Percentiles rank a stretch among this genome's conserved stretches.
phyloP scores from a whole-genome alignment of 2,113 vertebrate genomes.

The Entelurus aequoreus region DNA sequence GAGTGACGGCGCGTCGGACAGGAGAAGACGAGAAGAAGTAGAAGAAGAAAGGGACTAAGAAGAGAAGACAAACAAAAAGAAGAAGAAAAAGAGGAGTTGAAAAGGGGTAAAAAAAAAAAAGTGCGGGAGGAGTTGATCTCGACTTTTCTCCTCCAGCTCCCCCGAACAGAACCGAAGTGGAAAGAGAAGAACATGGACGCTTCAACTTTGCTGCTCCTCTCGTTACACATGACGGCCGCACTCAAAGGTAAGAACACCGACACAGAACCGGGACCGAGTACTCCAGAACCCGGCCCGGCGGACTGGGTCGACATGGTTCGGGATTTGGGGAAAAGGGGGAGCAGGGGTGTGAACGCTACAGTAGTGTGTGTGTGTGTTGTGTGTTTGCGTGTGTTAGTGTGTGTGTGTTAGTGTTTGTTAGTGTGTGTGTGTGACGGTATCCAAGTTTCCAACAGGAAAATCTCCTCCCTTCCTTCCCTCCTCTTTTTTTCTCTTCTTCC shows the following conservation, averaged over 20 bases:
- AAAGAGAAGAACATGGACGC: conserved; percentile 4
- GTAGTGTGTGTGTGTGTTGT: not conserved
- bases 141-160: not conserved
- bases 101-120: not conserved
- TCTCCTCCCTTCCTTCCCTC: conserved; percentile 21
- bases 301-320: conserved; percentile 3
- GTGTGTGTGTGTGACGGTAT: conserved; percentile 19
- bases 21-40: not conserved
- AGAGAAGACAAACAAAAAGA: not conserved
- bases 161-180: not conserved
- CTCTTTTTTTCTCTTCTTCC: not conserved
- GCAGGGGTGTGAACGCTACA: not conserved
- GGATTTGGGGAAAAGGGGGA: not conserved
- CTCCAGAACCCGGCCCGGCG: not conserved
- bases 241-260: not conserved
- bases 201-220: conserved; percentile 9
- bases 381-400: not conserved
- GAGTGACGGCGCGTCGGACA: conserved; percentile 3
- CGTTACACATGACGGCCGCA: not conserved
- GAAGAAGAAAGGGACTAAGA: not conserved
- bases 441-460: conserved; percentile 61
- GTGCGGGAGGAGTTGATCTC: not conserved
- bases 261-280: not conserved
- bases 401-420: not conserved
- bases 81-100: not conserved